phyloP scores from a whole-genome alignment of 1,140 invertebrate genomes.

The Trichonephila clavipes region DNA sequence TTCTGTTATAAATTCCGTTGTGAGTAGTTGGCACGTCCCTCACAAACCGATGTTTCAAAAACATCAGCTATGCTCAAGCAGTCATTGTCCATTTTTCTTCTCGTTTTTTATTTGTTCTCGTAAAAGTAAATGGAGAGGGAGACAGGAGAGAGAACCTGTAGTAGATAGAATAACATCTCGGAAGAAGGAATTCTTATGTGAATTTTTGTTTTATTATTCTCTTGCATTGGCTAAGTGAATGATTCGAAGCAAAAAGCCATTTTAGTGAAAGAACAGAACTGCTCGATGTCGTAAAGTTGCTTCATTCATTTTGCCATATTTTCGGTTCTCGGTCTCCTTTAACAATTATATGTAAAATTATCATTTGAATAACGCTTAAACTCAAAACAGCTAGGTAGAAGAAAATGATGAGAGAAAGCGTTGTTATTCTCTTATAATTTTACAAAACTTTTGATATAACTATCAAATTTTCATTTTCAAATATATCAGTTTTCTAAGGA shows the following conservation, averaged over 20 bases:
- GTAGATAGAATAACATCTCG: neutral
- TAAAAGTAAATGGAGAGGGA: neutral
- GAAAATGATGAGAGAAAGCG: no score
- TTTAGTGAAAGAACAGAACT: neutral
- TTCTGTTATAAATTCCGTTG: slow-evolving; percentile 3
- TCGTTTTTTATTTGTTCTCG: neutral
- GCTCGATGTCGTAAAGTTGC: no score
- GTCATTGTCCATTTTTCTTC: neutral
- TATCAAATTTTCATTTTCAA: no score
- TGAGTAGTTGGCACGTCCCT: neutral
- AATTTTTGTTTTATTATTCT: neutral
- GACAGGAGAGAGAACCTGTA: neutral
- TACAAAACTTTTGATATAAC: no score
- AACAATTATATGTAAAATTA: no score
- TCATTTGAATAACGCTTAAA: no score
- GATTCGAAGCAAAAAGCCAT: neutral
- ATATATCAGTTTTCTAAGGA: no score
- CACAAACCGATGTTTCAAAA: neutral
- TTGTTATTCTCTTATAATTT: no score
- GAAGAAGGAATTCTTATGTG: neutral
- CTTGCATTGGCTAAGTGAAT: neutral
- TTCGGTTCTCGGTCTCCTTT: no score
- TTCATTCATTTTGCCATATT: no score
- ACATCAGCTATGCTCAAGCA: neutral
- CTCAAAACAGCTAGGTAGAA: no score